These are phyloP conservation scores for Phyllostomus discolor DNA, from an alignment of 2,113 vertebrate genomes.

Conservation along the genomic window DNA sequence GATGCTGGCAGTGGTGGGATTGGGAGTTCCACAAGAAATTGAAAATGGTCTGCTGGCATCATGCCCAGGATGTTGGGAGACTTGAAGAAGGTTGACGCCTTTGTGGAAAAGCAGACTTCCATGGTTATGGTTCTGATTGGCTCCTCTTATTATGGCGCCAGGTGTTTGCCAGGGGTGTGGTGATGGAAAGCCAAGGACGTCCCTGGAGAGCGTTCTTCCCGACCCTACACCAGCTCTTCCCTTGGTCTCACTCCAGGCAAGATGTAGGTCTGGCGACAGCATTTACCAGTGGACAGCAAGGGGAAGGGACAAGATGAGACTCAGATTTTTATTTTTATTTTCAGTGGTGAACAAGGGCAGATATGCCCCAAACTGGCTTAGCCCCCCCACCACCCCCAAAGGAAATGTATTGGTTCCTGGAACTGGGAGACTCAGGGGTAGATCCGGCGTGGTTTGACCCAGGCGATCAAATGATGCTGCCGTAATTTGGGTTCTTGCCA, in stretches of 20 bases:
- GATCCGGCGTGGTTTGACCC: neutral
- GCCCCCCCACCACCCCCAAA: neutral
- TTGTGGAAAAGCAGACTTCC: neutral
- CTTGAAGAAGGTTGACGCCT: neutral
- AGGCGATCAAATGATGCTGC: neutral
- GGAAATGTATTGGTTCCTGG: neutral
- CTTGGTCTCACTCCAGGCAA: neutral
- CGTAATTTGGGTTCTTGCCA: neutral
- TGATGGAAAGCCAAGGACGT: neutral
- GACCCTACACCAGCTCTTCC: fast-evolving
- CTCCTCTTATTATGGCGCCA: neutral
- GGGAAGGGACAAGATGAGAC: neutral
- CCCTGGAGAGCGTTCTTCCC: neutral
- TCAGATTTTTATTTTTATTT: neutral
- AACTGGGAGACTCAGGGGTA: neutral
- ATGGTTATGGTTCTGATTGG: neutral
- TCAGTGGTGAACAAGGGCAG: neutral
- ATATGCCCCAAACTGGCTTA: neutral
- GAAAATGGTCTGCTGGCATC: neutral
- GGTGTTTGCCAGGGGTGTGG: neutral
- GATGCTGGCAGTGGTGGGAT: neutral
- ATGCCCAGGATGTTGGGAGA: neutral
- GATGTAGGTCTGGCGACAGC: neutral
- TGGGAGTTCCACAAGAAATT: neutral
- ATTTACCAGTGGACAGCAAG: neutral